Evolutionary conservation across 1,140 invertebrate species (phyloP), one percentile per base, ranked within the genome.

Genomic region (Lithobius niger): DNA sequence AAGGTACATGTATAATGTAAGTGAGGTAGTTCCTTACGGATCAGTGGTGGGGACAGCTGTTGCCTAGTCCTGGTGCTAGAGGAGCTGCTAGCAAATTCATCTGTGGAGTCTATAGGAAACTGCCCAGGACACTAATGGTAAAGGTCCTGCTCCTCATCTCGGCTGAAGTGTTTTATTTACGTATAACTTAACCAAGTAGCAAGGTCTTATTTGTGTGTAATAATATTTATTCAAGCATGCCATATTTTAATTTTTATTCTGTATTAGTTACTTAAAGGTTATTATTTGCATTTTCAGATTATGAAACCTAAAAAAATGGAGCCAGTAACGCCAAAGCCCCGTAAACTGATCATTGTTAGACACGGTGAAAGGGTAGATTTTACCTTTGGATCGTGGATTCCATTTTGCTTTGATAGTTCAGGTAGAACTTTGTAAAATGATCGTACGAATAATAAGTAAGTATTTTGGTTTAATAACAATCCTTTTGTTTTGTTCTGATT

Each of bases 321-420:
- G 56, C 60, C 68, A n/a, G 57, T 64, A 21, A 49, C 57, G n/a
- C 57, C 40, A 52, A 57, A 63, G 15, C 67, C 67, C 0, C 68
- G 82, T 27, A 76, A 80, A 62, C 71, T 89, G 19, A 85, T 84
- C 65, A 79, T 91, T 22, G 82, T 88, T 72, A 74, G 91, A 1
- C 88, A 92, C 69, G 88, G 86, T 13, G 90, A 95, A 71, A 72
- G 91, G 27, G 81, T 93, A 1, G 90, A 96, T 71, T 91, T 94
- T 62, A 89, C 88, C 0, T 92, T 93, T 66, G 87, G 88, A 19
- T 74, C 77, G 13, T 95, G 90, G 90, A 83, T 88, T 52, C 82
- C 82, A 0, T 84, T 80, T 66, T 90, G 87, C 65, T 94, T 92
- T 67, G 84, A 92, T 73, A 74, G 82, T 51, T 72, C 81, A 58